Evolutionary conservation across 92 coral and sea anemone species (phyloP).

Genomic region (Heteractis magnifica): DNA sequence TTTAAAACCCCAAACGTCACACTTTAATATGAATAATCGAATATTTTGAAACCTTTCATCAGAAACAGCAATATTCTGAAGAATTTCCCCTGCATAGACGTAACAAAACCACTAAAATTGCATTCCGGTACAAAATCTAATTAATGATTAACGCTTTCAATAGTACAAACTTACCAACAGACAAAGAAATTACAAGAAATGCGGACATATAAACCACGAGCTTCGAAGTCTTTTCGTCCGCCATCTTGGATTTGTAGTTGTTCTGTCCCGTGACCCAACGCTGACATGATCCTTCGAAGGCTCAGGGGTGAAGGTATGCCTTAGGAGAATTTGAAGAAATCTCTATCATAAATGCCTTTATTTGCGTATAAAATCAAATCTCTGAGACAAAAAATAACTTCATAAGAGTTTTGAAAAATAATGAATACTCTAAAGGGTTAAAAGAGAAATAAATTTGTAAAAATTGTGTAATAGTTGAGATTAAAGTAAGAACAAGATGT

Average conservation of each 20-base stretch:
- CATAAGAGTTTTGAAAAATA: too few relatives aligned
- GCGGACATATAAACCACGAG: neutral
- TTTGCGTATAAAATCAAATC: too few relatives aligned
- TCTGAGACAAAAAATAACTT: neutral
- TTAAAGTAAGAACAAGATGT: neutral
- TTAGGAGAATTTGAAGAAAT: conserved; percentile 3
- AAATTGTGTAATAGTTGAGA: neutral
- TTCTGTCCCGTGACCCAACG: conserved; percentile 50
- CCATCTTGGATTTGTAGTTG: conserved; percentile 28
- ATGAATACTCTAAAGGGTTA: neutral
- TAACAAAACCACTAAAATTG: neutral
- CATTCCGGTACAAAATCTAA: neutral
- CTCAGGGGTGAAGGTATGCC: conserved; percentile 21
- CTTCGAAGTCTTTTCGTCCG: conserved; percentile 10
- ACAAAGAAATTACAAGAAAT: conserved; percentile 13
- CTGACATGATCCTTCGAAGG: conserved; percentile 37
- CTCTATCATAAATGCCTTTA: neutral
- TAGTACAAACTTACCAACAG: conserved; percentile 19
- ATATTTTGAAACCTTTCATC: neutral
- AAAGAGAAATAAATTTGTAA: neutral
- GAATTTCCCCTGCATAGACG: neutral
- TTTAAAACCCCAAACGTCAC: neutral
- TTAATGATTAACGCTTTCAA: neutral
- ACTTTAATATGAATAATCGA: neutral
- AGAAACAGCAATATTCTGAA: neutral